A percentile compares a stretch with the other conserved stretches of the same genome.
Conservation (phyloP, 2,888 invertebrate species). For the Cryptosula pallasiana region DNA sequence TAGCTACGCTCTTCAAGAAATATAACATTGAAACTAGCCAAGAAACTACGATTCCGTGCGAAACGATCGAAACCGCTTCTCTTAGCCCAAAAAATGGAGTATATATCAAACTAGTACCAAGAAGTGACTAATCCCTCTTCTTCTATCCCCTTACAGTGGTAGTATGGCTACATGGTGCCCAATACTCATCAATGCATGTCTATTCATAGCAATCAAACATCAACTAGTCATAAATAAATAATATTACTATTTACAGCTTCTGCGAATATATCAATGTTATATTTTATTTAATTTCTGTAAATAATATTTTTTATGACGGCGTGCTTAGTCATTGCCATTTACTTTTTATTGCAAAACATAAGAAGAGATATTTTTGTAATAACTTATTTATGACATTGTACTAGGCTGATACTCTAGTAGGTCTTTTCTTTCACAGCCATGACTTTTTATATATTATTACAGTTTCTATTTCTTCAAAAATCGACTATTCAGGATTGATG, state of each 20-base stretch:
- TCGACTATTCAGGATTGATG: too few relatives aligned
- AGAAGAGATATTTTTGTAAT: background rate
- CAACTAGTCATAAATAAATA: conserved; percentile 14
- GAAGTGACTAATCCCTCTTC: conserved; percentile 13
- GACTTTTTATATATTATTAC: too few relatives aligned
- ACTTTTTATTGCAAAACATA: background rate
- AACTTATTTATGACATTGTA: background rate
- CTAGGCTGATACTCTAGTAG: too few relatives aligned
- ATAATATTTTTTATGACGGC: background rate
- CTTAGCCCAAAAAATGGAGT: conserved; percentile 26
- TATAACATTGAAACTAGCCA: conserved; percentile 25
- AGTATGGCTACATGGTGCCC: too few relatives aligned
- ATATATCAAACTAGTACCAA: conserved; percentile 20
- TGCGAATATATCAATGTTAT: background rate
- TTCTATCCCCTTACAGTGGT: too few relatives aligned
- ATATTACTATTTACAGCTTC: background rate
- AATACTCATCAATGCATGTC: conserved; percentile 10
- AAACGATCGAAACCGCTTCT: conserved; percentile 26
- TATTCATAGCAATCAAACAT: conserved; percentile 3
- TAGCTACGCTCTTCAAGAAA: conserved; percentile 25
- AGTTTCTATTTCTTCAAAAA: too few relatives aligned
- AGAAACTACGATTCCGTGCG: conserved; percentile 22
- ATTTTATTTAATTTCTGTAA: background rate
- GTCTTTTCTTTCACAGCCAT: too few relatives aligned
- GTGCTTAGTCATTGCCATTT: background rate